A percentile compares a stretch with the other conserved stretches of the same genome.
These are phyloP conservation scores for Lepidurus arcticus DNA, from an alignment of 1,140 invertebrate species.

Conservation along the genomic window DNA sequence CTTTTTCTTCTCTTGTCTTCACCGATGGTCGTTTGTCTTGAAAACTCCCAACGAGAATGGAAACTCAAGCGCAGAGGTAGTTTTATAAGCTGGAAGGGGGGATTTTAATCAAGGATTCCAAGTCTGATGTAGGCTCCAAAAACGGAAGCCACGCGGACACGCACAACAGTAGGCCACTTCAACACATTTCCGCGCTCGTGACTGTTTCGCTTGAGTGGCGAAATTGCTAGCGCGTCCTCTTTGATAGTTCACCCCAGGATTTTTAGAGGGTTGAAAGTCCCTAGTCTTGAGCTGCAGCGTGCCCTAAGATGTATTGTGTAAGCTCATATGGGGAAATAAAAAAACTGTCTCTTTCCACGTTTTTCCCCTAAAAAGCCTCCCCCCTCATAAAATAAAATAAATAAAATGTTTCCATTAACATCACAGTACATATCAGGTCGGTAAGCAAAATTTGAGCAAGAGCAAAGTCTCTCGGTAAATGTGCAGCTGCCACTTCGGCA, in stretches of 20 bases:
- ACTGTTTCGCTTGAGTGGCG: conserved; percentile 20
- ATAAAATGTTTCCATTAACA: conserved; percentile 13
- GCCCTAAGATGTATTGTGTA: not conserved
- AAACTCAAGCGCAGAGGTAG: not conserved
- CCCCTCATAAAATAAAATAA: not conserved
- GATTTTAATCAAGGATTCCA: not conserved
- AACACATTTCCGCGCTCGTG: conserved; percentile 20
- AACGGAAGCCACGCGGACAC: not conserved
- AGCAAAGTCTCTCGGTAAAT: not conserved
- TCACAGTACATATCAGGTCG: conserved; percentile 6
- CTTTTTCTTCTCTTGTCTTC: not conserved
- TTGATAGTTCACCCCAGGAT: conserved; percentile 8
- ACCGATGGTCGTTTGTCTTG: not conserved
- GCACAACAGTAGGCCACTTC: conserved; percentile 8
- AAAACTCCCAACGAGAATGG: not conserved
- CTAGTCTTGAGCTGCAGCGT: not conserved
- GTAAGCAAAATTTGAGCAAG: not conserved
- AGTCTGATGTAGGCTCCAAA: conserved; percentile 3
- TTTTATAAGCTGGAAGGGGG: not conserved
- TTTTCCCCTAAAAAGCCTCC: not conserved
- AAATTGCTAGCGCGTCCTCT: conserved; percentile 12
- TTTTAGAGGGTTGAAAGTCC: not conserved
- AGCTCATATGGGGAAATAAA: not conserved
- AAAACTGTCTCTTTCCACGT: not conserved
- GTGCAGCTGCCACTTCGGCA: conserved; percentile 6